A percentile compares a stretch with the other conserved stretches of the same genome.
These are phyloP conservation scores for Drosophila gunungcola DNA, from an alignment of 1,140 invertebrate genomes.

Conservation along the genomic window DNA sequence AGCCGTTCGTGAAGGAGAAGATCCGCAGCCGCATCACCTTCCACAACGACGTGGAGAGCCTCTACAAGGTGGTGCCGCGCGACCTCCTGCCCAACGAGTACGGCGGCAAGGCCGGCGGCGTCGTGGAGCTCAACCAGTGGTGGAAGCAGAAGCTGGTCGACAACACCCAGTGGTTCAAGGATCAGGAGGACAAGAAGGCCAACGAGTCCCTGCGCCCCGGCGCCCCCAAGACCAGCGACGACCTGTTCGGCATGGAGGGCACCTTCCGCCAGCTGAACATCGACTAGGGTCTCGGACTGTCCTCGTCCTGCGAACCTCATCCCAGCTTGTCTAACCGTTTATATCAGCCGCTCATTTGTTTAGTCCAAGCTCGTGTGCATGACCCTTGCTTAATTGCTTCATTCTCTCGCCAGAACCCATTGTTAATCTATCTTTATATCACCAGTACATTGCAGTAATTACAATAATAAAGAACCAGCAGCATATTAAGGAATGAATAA, in stretches of 20 bases:
- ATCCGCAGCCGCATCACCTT: slow-evolving; percentile 92
- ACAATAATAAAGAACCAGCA: slow-evolving; percentile 63
- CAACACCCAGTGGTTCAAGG: slow-evolving; percentile 90
- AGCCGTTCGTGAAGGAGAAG: slow-evolving; percentile 94
- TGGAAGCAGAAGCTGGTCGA: slow-evolving; percentile 91
- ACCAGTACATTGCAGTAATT: slow-evolving; percentile 63
- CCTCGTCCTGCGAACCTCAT: slow-evolving; percentile 17
- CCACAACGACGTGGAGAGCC: slow-evolving; percentile 89
- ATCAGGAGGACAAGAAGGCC: slow-evolving; percentile 89
- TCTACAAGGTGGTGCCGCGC: slow-evolving; percentile 91
- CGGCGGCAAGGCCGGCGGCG: slow-evolving; percentile 89
- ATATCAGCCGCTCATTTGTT: slow-evolving; percentile 64
- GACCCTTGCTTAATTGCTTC: slow-evolving; percentile 68
- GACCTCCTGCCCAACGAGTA: slow-evolving; percentile 92
- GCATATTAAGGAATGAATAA: slow-evolving; percentile 71
- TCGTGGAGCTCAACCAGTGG: slow-evolving; percentile 89
- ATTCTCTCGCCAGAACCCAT: slow-evolving; percentile 54
- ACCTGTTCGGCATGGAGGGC: slow-evolving; percentile 92
- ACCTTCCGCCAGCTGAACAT: slow-evolving; percentile 92
- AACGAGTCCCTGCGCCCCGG: slow-evolving; percentile 90
- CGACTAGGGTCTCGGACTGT: slow-evolving; percentile 86
- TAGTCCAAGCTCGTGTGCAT: slow-evolving; percentile 39
- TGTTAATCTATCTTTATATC: slow-evolving; percentile 40
- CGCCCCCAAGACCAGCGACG: slow-evolving; percentile 91
- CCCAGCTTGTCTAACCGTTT: slow-evolving; percentile 41